phyloP scores from a whole-genome alignment of 2,797 vertebrate genomes.

The Neoniphon sammara region DNA sequence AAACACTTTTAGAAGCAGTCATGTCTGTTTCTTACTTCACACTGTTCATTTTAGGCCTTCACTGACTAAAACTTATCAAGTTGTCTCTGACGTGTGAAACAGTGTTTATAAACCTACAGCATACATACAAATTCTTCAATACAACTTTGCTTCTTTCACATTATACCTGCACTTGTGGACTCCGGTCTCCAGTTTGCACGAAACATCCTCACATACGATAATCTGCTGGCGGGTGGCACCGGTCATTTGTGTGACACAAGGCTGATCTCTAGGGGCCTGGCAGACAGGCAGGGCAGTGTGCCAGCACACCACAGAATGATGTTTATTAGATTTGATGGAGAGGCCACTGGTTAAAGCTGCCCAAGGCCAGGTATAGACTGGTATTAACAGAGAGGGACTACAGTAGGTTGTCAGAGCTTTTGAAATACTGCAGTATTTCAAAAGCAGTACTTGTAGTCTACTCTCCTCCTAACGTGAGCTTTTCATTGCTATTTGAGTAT shows the following conservation, averaged over 20 bases:
- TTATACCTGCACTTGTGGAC: constrained; percentile 1
- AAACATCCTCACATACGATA: constrained; percentile 28
- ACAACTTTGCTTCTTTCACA: background rate
- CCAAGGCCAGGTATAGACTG: constrained; percentile 52
- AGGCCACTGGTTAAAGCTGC: constrained; percentile 50
- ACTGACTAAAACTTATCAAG: background rate
- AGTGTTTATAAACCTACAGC: background rate
- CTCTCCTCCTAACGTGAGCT: background rate
- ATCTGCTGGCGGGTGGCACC: constrained; percentile 34
- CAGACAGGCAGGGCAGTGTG: constrained; percentile 48
- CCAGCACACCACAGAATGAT: constrained; percentile 54
- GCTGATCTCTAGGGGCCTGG: constrained; percentile 10
- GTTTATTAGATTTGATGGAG: constrained; percentile 61
- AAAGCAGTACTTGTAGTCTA: background rate
- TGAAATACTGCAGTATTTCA: constrained; percentile 20
- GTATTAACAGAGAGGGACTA: constrained; percentile 29
- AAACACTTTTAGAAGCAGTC: background rate
- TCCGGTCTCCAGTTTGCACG: constrained; percentile 6
- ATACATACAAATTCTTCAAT: background rate
- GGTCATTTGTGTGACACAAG: constrained; percentile 30
- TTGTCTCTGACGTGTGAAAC: background rate
- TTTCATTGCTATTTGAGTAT: background rate
- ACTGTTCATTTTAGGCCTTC: background rate
- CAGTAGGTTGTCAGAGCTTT: constrained; percentile 9
- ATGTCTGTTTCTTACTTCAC: background rate